These are phyloP conservation scores for Lontra canadensis DNA, from an alignment of 2,113 vertebrate species.

Conservation along the genomic window DNA sequence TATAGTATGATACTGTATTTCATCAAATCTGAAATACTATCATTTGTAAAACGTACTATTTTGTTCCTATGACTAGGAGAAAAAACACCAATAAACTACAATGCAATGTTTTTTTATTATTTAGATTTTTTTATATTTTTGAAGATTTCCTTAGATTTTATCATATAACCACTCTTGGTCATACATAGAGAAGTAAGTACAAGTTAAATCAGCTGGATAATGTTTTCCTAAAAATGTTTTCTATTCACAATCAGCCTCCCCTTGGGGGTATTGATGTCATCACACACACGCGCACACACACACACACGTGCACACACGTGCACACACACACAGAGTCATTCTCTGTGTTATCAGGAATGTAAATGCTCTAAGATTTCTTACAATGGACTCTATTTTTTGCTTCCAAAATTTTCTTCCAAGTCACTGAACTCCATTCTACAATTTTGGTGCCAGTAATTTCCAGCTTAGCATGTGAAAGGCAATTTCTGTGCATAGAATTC, in stretches of 20 bases:
- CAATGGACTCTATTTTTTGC: background rate
- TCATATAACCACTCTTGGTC: background rate
- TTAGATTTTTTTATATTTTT: background rate
- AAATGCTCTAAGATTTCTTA: background rate
- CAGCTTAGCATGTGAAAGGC: constrained; percentile 14
- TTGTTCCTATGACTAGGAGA: background rate
- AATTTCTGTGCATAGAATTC: background rate
- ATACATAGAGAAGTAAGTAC: background rate
- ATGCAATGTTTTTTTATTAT: background rate
- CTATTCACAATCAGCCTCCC: background rate
- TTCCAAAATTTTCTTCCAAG: background rate
- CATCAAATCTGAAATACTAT: background rate
- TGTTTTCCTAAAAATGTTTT: background rate
- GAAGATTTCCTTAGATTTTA: background rate
- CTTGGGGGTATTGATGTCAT: background rate
- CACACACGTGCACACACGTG: background rate
- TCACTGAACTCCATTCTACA: background rate
- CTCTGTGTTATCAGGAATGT: background rate
- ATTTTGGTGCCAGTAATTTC: constrained; percentile 1
- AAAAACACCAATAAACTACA: background rate
- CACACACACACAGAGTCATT: background rate
- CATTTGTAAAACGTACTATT: background rate
- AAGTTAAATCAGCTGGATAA: background rate
- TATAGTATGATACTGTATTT: background rate
- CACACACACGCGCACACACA: too few relatives aligned